Evolutionary conservation across 2,888 invertebrate species (phyloP), one percentile per base, ranked within the genome.

Genomic region (Eilema caniola): DNA sequence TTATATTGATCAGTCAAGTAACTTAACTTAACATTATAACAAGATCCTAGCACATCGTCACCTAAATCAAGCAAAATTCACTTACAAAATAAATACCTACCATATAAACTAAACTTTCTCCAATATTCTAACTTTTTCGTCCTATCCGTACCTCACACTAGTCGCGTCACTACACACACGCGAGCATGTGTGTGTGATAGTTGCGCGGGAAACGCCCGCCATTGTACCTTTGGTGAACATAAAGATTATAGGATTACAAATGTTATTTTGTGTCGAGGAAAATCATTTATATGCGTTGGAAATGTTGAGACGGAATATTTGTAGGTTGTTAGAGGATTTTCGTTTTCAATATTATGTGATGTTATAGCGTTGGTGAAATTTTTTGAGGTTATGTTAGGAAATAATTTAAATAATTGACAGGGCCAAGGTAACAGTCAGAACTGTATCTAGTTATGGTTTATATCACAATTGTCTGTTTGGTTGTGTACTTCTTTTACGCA

Each of bases 161-260:
- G 77, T 70, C 74, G 66, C 66, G 66, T 73, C 65, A 78, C 80
- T 80, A 69, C 77, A 73, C 82, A 82, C n/a, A 37, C 62, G 62
- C 71, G 65, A 47, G 41, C 47, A 20, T 77, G 76, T 78, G 82
- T 80, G 79, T 76, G 84, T 63, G 79, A 84, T 85, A 86, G 86
- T 86, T 86, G 78, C 24, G 66, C 56, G 70, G 69, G 69, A 65
- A 71, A 71, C 41, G 56, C 69, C 66, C 74, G 76, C 71, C 72
- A 75, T 79, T 79, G 79, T 79, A 41, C 78, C 62, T 67, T 60
- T 67, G 67, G 66, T 67, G 63, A 73, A 74, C 75, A 72, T 63
- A 64, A n/a, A 56, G 68, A 62, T 69, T 77, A 78, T 76, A 62
- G 72, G 72, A 79, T 71, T 74, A 80, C 68, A 69, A 59, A 37